phyloP scores from a whole-genome alignment of 1,140 invertebrate genomes.

The Diprion similis region DNA sequence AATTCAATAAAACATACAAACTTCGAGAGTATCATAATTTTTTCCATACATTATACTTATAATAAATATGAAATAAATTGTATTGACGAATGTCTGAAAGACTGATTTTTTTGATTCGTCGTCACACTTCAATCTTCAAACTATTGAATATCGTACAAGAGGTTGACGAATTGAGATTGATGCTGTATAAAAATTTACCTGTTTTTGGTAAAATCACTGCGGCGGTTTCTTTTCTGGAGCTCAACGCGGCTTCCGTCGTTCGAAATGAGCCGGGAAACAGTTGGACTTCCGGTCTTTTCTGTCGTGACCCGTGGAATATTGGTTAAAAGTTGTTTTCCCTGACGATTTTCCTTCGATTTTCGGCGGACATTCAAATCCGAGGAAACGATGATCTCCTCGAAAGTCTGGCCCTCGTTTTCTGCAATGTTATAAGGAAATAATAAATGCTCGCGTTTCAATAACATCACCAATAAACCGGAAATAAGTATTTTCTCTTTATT shows the following conservation, averaged over 20 bases:
- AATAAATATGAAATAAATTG: no score
- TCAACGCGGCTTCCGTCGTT: constrained; percentile 51
- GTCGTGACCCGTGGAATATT: constrained; percentile 55
- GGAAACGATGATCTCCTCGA: constrained; percentile 58
- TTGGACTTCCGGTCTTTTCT: constrained; percentile 50
- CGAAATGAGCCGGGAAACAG: constrained; percentile 50
- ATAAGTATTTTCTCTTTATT: constrained; percentile 10
- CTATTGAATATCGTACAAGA: no score
- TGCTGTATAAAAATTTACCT: constrained; percentile 30
- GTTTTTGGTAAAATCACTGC: constrained; percentile 39
- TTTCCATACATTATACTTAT: no score
- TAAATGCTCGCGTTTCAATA: neutral
- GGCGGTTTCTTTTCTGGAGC: constrained; percentile 46
- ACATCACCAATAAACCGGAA: constrained; percentile 9
- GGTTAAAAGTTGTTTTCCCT: constrained; percentile 54
- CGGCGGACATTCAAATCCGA: constrained; percentile 56
- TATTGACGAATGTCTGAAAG: no score
- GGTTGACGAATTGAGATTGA: no score
- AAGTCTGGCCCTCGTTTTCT: constrained; percentile 52
- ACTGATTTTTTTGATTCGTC: no score
- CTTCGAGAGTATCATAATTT: no score
- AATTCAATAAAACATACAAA: no score
- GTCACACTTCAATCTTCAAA: no score
- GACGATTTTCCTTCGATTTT: constrained; percentile 59
- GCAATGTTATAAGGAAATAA: constrained; percentile 3